A percentile compares a stretch with the other conserved stretches of the same genome.
These are phyloP conservation scores for Cuniculus paca DNA, from an alignment of 2,797 vertebrate genomes.

Conservation along the genomic window DNA sequence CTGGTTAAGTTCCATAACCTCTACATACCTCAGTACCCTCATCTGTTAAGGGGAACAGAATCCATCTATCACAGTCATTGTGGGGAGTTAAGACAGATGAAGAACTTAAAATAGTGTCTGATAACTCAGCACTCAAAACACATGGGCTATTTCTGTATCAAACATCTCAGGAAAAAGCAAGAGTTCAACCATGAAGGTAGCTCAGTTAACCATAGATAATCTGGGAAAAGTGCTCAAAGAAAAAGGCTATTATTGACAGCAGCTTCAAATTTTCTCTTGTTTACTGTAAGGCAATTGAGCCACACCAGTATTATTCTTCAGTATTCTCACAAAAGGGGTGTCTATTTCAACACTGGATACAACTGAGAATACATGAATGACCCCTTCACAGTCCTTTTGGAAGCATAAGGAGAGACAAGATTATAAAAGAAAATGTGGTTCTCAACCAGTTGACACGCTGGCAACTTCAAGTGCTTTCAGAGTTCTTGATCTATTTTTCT, in stretches of 20 bases:
- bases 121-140: neutral
- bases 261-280: constrained; percentile 12
- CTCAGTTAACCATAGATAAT: neutral
- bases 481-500: constrained; percentile 21
- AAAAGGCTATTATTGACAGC: neutral
- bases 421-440: neutral
- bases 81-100: neutral
- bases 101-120: neutral
- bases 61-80: neutral
- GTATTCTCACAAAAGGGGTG: neutral
- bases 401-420: neutral
- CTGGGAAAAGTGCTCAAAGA: neutral
- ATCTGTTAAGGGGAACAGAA: neutral
- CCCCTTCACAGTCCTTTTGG: neutral
- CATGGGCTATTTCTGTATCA: neutral
- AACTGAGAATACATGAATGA: neutral
- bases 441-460: neutral
- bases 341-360: neutral
- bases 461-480: neutral
- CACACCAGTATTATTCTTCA: neutral
- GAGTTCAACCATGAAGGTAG: neutral
- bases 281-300: neutral
- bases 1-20: neutral
- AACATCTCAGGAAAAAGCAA: neutral
- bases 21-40: neutral